Conservation (phyloP, 2,888 invertebrate species). For the Nymphalis urticae region DNA sequence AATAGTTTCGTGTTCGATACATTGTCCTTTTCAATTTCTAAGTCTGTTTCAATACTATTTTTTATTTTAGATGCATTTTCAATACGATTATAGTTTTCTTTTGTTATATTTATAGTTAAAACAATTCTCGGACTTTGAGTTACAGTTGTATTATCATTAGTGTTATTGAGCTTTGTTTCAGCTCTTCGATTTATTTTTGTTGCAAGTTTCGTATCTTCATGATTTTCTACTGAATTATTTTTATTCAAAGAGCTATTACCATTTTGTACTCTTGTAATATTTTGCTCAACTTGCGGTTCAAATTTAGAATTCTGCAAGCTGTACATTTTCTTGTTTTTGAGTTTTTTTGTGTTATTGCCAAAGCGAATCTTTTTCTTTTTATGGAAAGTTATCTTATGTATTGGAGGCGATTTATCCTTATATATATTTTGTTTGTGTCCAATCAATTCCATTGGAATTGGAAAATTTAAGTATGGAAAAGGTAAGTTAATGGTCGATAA, state of each 20-base stretch:
- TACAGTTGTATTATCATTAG: conserved; percentile 44
- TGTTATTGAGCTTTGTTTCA: conserved; percentile 29
- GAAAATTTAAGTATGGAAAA: conserved; percentile 59
- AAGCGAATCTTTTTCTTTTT: conserved; percentile 67
- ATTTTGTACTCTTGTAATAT: conserved; percentile 43
- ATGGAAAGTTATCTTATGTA: conserved; percentile 65
- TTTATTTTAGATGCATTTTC: conserved; percentile 48
- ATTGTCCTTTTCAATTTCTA: conserved; percentile 43
- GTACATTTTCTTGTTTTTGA: conserved; percentile 60
- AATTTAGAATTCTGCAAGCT: conserved; percentile 62
- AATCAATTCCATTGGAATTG: conserved; percentile 58
- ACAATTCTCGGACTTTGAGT: conserved; percentile 42
- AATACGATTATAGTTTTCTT: conserved; percentile 46
- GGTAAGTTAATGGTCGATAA: conserved; percentile 54
- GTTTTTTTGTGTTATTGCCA: conserved; percentile 61
- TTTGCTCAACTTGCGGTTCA: conserved; percentile 49
- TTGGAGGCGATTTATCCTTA: conserved; percentile 49
- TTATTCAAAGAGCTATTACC: conserved; percentile 40
- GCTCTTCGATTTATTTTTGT: conserved; percentile 26
- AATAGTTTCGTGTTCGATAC: conserved; percentile 42
- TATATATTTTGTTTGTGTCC: conserved; percentile 51
- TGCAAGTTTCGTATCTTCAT: conserved; percentile 34
- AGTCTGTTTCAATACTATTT: conserved; percentile 66
- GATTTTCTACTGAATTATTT: conserved; percentile 27
- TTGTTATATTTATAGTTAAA: conserved; percentile 57